These are phyloP conservation scores for Odontomachus brunneus DNA, from an alignment of 1,140 invertebrate genomes.

Conservation along the genomic window DNA sequence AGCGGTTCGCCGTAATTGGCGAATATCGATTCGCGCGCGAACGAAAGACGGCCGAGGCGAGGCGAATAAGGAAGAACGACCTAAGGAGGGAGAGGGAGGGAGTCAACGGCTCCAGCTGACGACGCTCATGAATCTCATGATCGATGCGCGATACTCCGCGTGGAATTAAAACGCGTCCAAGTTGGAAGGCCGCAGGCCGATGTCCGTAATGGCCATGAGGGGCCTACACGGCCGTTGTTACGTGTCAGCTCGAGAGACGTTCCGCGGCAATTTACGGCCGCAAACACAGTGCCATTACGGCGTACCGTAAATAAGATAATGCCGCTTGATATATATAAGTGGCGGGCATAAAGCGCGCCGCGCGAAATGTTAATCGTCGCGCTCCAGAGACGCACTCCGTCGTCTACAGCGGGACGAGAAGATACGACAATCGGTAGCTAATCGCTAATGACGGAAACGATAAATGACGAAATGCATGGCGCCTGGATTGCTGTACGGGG, in stretches of 20 bases:
- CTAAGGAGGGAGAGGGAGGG: neutral
- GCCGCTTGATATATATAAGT: conserved; percentile 44
- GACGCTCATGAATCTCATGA: conserved; percentile 79
- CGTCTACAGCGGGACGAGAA: neutral
- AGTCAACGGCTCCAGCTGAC: conserved; percentile 33
- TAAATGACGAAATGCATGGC: neutral
- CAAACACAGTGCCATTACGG: conserved; percentile 70
- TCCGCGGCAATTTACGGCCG: conserved; percentile 73
- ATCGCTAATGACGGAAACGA: neutral
- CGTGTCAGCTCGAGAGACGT: conserved; percentile 74
- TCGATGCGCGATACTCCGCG: conserved; percentile 76
- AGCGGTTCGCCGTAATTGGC: conserved; percentile 63
- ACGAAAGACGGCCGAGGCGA: conserved; percentile 3
- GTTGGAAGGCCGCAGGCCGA: conserved; percentile 75
- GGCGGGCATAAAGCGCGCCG: conserved; percentile 14
- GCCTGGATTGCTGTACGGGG: neutral
- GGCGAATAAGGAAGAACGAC: neutral
- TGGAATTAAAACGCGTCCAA: conserved; percentile 71
- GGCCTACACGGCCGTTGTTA: conserved; percentile 71
- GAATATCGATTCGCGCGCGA: conserved; percentile 19
- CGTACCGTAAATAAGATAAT: conserved; percentile 70
- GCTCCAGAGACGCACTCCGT: conserved; percentile 5
- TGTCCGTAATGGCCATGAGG: conserved; percentile 75
- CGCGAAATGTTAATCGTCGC: conserved; percentile 48
- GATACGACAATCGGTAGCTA: neutral